Evolutionary conservation across 2,113 vertebrate genomes (phyloP), one percentile per base, ranked within the genome.

Genomic region (Campylomormyrus tamandua): DNA sequence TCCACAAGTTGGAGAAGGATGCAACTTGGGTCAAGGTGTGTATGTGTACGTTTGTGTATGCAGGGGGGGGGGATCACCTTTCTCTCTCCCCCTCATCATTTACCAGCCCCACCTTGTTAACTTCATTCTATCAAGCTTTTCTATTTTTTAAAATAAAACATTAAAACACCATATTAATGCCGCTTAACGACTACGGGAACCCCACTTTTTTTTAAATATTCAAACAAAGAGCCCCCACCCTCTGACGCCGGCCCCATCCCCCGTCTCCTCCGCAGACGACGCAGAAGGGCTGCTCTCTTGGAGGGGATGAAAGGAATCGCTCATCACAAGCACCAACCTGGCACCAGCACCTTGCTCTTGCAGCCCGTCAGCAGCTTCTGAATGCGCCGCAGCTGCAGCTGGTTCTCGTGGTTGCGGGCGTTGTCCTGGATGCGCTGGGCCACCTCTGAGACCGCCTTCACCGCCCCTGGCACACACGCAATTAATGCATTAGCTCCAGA

Each of bases 241-340:
- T 88, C 87, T 56, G n/a, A 19, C 8, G 7, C 50, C 49, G 49
- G 15, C 90, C 66, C 53, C 52, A 93, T 89, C 89, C 87, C 35
- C 1, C 50, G 90, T 89, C 92, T 5, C 31, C 46, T 39, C 83
- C 58, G 85, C 89, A 74, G 4, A 87, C 58, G 90, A 70, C 48
- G 90, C 89, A 90, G 52, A 62, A 77, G 90, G 94, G 95, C 94
- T 94, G 93, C 92, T 92, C 95, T 93, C 94, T 95, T 91, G 3
- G 91, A 92, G 90, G 91, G 95, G 95, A 97, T 96, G 92, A 98
- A 97, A 96, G 94, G 97, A 97, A 98, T 97, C 95, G 93, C 91
- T 96, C 96, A 98, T 97, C 96, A 97, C 95, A 97, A 94, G 94
- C 93, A 94, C 96, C 96, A 95, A 99, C 97, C 97, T 97, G 96